Evolutionary conservation across 2,113 vertebrate species (phyloP).

Genomic region (Myrmophylax atrothorax): DNA sequence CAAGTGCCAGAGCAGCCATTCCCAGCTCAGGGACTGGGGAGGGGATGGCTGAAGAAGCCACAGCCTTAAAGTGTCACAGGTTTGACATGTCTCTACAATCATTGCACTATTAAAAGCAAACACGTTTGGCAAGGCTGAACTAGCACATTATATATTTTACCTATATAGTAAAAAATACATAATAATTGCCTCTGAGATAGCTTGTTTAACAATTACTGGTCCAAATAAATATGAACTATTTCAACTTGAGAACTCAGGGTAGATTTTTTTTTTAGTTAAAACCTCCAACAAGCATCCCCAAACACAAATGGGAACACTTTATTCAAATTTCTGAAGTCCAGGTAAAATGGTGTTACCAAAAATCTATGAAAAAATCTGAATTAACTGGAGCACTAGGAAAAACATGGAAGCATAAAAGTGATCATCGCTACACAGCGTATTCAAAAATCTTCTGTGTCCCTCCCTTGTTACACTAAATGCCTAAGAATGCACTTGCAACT

Average conservation of each 20-base stretch:
- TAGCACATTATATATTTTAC: constrained; percentile 50
- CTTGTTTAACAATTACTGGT: constrained; percentile 52
- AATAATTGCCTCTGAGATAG: constrained; percentile 40
- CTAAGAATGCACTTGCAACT: constrained; percentile 65
- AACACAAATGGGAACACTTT: constrained; percentile 15
- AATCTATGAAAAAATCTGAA: constrained; percentile 58
- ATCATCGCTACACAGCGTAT: constrained; percentile 27
- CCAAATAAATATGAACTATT: constrained; percentile 53
- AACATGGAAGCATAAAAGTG: constrained; percentile 60
- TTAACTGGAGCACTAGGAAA: constrained; percentile 63
- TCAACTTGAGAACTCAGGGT: constrained; percentile 24
- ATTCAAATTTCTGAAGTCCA: constrained; percentile 38
- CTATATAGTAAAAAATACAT: constrained; percentile 59
- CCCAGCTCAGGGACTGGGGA: neutral
- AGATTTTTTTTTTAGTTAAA: constrained; percentile 55
- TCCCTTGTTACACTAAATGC: constrained; percentile 63
- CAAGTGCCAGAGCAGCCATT: neutral
- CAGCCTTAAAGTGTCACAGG: constrained; percentile 64
- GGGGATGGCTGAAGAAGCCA: constrained; percentile 40
- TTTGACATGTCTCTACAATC: constrained; percentile 62
- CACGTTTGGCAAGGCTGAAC: constrained; percentile 58
- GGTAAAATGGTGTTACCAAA: constrained; percentile 60
- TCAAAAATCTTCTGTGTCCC: constrained; percentile 57
- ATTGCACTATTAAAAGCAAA: constrained; percentile 57
- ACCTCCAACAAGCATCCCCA: constrained; percentile 41